phyloP scores from a whole-genome alignment of 2,113 vertebrate species.

The Tachuris rubrigastra region DNA sequence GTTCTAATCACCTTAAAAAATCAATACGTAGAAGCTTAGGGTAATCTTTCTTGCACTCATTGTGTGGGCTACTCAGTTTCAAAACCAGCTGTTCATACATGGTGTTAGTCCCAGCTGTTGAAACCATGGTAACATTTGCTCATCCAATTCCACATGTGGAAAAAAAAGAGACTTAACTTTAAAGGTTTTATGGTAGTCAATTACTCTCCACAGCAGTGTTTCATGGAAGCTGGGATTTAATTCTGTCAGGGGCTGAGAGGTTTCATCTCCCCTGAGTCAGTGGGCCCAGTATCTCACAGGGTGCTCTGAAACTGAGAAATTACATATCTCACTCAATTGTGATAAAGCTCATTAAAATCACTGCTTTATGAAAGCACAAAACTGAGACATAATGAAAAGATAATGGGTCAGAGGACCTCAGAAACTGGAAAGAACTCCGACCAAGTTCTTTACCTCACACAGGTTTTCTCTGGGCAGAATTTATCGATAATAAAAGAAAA shows the following conservation, averaged over 20 bases:
- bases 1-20: slow-evolving; percentile 4
- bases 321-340: background rate
- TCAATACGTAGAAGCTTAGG: background rate
- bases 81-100: slow-evolving; percentile 36
- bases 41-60: background rate
- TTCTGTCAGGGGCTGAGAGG: background rate
- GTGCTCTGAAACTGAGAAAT: slow-evolving; percentile 12
- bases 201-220: background rate
- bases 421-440: background rate
- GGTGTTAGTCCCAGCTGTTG: slow-evolving; percentile 7
- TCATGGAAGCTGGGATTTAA: background rate
- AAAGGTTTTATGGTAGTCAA: background rate
- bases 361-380: background rate
- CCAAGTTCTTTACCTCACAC: background rate
- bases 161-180: background rate
- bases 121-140: slow-evolving; percentile 33
- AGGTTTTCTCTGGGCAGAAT: background rate
- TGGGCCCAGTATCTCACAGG: background rate
- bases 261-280: background rate
- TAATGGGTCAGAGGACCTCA: background rate
- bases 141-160: background rate
- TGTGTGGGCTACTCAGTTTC: slow-evolving; percentile 20
- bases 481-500: slow-evolving; percentile 45
- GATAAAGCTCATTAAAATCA: slow-evolving; percentile 33
- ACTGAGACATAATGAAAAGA: slow-evolving; percentile 45